Base-by-base conservation (phyloP, 2,113 vertebrate species). In the Triplophysa tibetana region DNA sequence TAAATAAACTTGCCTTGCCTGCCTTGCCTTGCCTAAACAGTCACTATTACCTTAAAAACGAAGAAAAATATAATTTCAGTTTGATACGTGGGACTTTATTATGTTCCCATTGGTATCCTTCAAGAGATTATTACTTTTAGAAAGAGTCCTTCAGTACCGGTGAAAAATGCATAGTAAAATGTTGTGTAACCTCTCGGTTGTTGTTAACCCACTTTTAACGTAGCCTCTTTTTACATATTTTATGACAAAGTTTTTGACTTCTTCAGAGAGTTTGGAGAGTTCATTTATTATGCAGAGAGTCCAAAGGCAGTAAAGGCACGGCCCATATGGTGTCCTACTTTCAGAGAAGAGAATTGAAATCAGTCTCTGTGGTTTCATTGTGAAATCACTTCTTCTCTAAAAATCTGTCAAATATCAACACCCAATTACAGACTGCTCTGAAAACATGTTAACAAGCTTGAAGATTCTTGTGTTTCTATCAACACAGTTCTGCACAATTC, bases 291-390 rank as follows among this genome's bases (percentile, higher is more conserved):
- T 48, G 68, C 41, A 21, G 33, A 52, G 24, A 26, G 68, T 70
- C 45, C 66, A 68, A 70, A 26, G 48, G 65, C 38, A 67, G 65
- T 67, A 17, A 43, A n/a, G 38, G 24, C 68, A 70, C 8, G 8
- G 24, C 48, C 45, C 67, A 9, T 9, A 5, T 58, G 54, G 23
- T 52, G 68, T 70, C 68, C 68, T 29, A 70, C 68, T 70, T 70
- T 3, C 68, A 26, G 68, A 19, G 24, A 19, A 70, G 24, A 29
- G 3, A 70, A 52, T 26, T 29, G 24, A 70, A 70, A 70, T 54
- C 16, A 21, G 45, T 52, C 68, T 23, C 45, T 52, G 21, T 70
- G 48, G 45, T 70, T 50, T 70, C 45, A 70, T 54, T 70, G 68
- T 54, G 21, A 70, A 52, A 70, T 52, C 14, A 54, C 48, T 54